phyloP scores from a whole-genome alignment of 92 coral and sea anemone species.

The Zoanthus gigantus region DNA sequence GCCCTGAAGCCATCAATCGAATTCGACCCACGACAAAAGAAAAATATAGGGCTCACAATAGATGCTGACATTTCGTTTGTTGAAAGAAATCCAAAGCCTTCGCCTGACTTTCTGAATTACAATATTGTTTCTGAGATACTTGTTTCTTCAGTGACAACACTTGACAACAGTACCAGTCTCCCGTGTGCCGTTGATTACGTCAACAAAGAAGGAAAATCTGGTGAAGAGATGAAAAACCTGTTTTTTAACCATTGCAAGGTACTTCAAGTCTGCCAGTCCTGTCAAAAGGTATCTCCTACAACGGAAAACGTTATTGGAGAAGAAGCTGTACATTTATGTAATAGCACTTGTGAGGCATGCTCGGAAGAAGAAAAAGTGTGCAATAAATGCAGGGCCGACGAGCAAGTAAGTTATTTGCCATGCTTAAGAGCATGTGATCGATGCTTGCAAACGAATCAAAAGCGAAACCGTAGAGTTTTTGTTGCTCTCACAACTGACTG shows the following conservation, averaged over 20 bases:
- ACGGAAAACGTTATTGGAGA: background rate
- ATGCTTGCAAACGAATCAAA: slow-evolving; percentile 2
- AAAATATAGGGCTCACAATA: slow-evolving; percentile 29
- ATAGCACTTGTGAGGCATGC: slow-evolving; percentile 9
- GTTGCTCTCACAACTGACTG: slow-evolving; percentile 42
- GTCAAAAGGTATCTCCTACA: slow-evolving; percentile 17
- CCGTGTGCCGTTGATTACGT: slow-evolving; percentile 58
- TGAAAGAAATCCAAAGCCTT: slow-evolving; percentile 26
- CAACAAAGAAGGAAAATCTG: slow-evolving; percentile 51
- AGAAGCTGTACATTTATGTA: background rate
- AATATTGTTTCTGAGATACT: slow-evolving; percentile 47
- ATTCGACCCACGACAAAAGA: slow-evolving; percentile 48
- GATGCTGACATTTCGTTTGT: background rate
- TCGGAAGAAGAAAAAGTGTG: background rate
- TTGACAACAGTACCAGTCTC: slow-evolving; percentile 57
- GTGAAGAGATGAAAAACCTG: slow-evolving; percentile 56
- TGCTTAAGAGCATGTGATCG: slow-evolving; percentile 30
- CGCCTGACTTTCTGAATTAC: slow-evolving; percentile 47
- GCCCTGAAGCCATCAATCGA: slow-evolving; percentile 45
- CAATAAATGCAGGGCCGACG: background rate
- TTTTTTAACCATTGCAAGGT: slow-evolving; percentile 40
- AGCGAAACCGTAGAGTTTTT: slow-evolving; percentile 1
- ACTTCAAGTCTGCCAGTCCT: slow-evolving; percentile 43
- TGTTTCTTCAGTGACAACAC: slow-evolving; percentile 56
- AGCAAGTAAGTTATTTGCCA: slow-evolving; percentile 45